A percentile compares a stretch with the other conserved stretches of the same genome.
phyloP scores from a whole-genome alignment of 2,888 invertebrate genomes.

The Chrysotoxum bicinctum region DNA sequence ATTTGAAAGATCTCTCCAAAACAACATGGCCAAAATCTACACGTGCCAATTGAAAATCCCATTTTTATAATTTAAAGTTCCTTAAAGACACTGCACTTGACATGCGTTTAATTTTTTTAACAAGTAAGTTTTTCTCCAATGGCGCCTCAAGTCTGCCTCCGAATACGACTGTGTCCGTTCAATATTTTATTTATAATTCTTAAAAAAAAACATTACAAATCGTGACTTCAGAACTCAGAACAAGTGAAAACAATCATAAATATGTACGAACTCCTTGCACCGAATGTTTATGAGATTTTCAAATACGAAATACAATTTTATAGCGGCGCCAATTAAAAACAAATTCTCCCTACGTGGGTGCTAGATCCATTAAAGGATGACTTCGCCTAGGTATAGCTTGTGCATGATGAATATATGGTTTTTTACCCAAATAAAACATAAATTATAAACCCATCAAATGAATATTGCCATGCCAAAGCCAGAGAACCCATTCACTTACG shows the following conservation, averaged over 20 bases:
- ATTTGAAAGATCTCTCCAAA: no score
- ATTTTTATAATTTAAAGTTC: no score
- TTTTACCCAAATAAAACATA: conserved; percentile 1
- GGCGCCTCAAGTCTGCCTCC: neutral
- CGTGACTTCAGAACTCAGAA: neutral
- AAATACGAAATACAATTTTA: conserved; percentile 45
- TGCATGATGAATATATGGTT: neutral
- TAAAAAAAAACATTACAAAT: neutral
- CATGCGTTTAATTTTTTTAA: no score
- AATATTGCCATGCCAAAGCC: neutral
- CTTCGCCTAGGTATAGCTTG: neutral
- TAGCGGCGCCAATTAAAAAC: conserved; percentile 61
- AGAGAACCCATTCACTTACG: neutral
- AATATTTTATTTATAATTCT: neutral
- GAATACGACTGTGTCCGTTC: neutral
- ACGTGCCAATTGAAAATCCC: no score
- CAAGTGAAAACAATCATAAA: conserved; percentile 34
- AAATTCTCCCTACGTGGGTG: conserved; percentile 20
- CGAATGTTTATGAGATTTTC: conserved; percentile 39
- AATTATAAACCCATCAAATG: conserved; percentile 53
- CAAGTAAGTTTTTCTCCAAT: neutral
- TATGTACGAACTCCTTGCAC: conserved; percentile 14
- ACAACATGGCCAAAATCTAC: no score
- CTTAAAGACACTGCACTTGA: no score
- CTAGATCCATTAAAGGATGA: conserved; percentile 31